These are phyloP conservation scores for Peromyscus polionotus DNA, from an alignment of 2,113 vertebrate species.

Conservation along the genomic window DNA sequence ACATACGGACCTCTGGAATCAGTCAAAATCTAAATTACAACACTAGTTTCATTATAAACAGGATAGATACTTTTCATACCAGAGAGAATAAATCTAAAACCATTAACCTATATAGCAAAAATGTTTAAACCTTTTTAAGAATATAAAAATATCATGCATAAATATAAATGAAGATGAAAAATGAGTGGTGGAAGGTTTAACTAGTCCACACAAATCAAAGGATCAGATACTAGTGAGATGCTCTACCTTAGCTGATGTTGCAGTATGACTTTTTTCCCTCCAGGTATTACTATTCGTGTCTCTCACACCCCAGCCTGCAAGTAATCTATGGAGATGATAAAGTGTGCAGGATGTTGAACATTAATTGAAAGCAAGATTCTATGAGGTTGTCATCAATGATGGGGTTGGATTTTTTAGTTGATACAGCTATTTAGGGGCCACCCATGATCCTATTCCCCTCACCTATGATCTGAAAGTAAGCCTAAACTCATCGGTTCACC, in stretches of 20 bases:
- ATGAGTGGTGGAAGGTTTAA: background rate
- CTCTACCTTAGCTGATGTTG: background rate
- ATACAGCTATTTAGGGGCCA: background rate
- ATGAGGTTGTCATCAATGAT: background rate
- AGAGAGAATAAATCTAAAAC: background rate
- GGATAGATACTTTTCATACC: background rate
- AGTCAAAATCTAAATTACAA: background rate
- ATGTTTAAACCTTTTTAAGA: background rate
- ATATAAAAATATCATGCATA: background rate
- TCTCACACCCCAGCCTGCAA: background rate
- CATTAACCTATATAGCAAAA: background rate
- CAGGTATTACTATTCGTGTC: background rate
- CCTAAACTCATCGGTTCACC: background rate
- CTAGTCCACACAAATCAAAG: background rate
- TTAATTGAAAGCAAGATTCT: background rate
- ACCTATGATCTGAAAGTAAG: background rate
- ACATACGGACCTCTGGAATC: background rate
- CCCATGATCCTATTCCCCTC: background rate
- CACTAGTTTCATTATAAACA: background rate
- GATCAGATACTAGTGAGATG: background rate
- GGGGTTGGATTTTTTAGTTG: background rate
- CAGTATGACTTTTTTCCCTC: background rate
- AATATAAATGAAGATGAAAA: background rate
- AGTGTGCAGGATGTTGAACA: background rate
- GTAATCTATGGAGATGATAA: background rate